Evolutionary conservation across 2,113 vertebrate genomes (phyloP), one percentile per base, ranked within the genome.

Genomic region (Xiphorhynchus elegans): DNA sequence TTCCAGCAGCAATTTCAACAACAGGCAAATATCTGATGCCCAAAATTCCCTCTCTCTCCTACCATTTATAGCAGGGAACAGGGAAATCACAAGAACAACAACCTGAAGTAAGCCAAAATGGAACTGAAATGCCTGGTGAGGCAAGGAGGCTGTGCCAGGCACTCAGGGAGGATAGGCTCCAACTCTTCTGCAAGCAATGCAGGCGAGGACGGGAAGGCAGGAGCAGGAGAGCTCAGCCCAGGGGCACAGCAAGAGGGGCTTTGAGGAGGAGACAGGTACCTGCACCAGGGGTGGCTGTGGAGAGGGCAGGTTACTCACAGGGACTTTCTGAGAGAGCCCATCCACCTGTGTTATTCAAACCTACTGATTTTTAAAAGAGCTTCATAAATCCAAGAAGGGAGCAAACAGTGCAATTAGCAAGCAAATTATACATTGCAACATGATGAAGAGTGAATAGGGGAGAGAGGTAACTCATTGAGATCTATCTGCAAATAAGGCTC

Each of bases 371-470:
- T 82, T 85, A 25, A 68, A 84, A 64, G 29, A 81, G 18, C 40
- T 55, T 37, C 81, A 79, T 68, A 94, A 89, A 94, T 78, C n/a
- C 37, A 85, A 68, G 53, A 84, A 40, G 33, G 56, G 55, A 85
- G 62, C 21, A 89, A 94, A 87, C 29, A 75, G 80, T 26, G 12
- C 82, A 78, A 94, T 93, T 76, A 96, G 53, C 37, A 63, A 84
- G 74, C 12, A 90, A 90, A 89, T 76, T 75, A 60, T 33, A 63
- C 58, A 42, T 35, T 7, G 1, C 52, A 73, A 79, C n/a, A 12
- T 58, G 58, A 88, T 64, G n/a, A 76, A 64, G 49, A 69, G 70
- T 44, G 78, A 87, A 40, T 25, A 80, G 40, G 16, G 26, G 44
- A 85, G 62, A 84, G 49, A 84, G 49, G 76, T 72, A 89, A 73